Base-by-base conservation (phyloP, 1,140 invertebrate species). In the Tigriopus japonicus region DNA sequence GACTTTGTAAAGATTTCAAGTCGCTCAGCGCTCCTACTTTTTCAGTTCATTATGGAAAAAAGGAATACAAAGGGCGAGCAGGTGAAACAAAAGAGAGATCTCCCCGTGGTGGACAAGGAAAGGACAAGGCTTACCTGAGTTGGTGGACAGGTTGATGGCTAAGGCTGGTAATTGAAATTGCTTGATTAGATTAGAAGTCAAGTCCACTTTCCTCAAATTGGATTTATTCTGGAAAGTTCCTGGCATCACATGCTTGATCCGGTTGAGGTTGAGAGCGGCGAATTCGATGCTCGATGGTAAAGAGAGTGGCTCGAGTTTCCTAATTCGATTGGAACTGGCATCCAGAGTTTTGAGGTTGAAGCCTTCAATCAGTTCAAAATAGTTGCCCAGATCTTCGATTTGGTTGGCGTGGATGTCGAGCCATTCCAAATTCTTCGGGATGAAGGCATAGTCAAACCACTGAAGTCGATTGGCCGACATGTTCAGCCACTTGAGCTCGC, bases 161-260 rank as follows among this genome's bases (percentile, higher is more conserved):
- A 61, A 35, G 35, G 43, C 23, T 42, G 43, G 28, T n/a, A 61
- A 19, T 19, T 62, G 61, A 49, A 67, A 60, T 52, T 63, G 62
- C 41, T 61, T 63, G 17, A 67, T 63, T 28, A 83, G 80, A 69
- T 93, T 93, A 45, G 83, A 82, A 65, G 82, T 83, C 42, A 93
- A 72, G 71, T 92, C 86, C 1, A 92, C 87, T 54, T 83, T 75
- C 1, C 86, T 89, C 54, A 92, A 71, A 70, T 91, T 91, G 1
- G 85, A 85, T 70, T 92, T 93, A 68, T 87, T 87, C 72, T 89
- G 85, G 71, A 92, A 92, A n/a, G 87, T 86, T 65, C 90, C 89
- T 0, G 86, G 86, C 66, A 88, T 85, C 53, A 93, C 85, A 73
- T 83, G 86, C 21, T 79, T 79, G 63, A 93, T 91, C 42, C 80